A percentile compares a stretch with the other conserved stretches of the same genome.
These are phyloP conservation scores for Mareca penelope DNA, from an alignment of 2,797 vertebrate species.

Conservation along the genomic window DNA sequence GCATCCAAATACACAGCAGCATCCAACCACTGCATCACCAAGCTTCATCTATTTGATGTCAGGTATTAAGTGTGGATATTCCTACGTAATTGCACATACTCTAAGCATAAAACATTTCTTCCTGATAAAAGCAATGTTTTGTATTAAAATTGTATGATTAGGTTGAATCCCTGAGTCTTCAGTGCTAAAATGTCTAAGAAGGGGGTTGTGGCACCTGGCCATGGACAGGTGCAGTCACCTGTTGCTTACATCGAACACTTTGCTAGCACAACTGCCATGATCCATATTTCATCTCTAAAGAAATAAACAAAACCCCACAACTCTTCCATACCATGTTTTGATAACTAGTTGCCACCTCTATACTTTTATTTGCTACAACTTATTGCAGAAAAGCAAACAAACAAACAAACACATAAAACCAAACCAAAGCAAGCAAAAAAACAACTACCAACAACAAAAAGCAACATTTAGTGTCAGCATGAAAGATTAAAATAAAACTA, in stretches of 20 bases:
- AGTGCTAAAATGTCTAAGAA: background rate
- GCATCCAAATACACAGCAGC: background rate
- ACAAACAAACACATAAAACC: no score
- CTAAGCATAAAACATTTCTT: background rate
- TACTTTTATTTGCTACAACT: background rate
- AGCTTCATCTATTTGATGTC: background rate
- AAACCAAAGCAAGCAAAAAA: background rate
- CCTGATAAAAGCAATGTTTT: background rate
- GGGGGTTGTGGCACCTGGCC: background rate
- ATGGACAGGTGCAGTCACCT: background rate
- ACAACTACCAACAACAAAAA: background rate
- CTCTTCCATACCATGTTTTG: background rate
- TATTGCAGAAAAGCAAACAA: accelerated
- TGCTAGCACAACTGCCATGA: background rate
- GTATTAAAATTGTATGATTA: background rate
- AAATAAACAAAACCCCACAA: background rate
- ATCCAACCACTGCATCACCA: background rate
- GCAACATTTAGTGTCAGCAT: accelerated
- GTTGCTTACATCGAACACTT: background rate
- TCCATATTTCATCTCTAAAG: background rate
- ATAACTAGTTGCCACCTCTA: background rate
- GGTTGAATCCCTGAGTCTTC: background rate
- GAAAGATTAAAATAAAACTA: background rate
- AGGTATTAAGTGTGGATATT: background rate
- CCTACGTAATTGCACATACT: background rate